Percentiles rank a stretch among this genome's conserved stretches.
Conservation (phyloP, 2,888 invertebrate genomes). For the Eucera pruinosa region DNA sequence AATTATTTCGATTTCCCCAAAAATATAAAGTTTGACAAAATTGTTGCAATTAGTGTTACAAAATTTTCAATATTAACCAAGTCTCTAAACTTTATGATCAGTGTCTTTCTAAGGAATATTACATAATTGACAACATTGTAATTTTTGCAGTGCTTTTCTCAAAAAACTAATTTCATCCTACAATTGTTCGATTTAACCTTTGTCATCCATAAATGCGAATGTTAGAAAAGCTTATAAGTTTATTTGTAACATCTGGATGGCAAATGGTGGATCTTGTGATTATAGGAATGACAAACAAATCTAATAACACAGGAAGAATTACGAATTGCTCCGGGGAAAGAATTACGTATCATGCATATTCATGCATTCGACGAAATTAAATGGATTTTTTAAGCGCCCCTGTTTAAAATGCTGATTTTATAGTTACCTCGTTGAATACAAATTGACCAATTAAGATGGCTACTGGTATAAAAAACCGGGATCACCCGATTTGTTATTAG, state of each 20-base stretch:
- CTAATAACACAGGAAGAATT: neutral
- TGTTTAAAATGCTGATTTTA: slow-evolving; percentile 31
- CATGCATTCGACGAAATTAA: slow-evolving; percentile 26
- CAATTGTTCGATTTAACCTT: neutral
- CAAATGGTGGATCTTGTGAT: neutral
- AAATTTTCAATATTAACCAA: too few species aligned
- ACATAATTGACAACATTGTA: too few species aligned
- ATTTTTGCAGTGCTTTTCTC: too few species aligned
- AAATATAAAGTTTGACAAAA: too few species aligned
- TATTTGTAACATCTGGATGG: neutral
- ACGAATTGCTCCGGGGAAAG: neutral
- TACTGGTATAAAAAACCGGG: neutral
- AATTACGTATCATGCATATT: slow-evolving; percentile 28
- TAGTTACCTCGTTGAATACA: slow-evolving; percentile 11
- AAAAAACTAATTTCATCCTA: neutral
- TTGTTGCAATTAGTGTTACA: too few species aligned
- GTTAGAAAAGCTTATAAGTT: neutral
- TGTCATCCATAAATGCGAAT: neutral
- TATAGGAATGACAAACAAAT: slow-evolving; percentile 5
- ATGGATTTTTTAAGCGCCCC: slow-evolving; percentile 1
- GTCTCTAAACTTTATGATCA: too few species aligned
- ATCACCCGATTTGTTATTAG: neutral
- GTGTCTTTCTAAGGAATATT: too few species aligned
- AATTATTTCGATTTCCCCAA: too few species aligned
- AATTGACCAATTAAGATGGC: slow-evolving; percentile 14